Conservation (phyloP, 2,113 vertebrate genomes). For the Galeopterus variegatus region DNA sequence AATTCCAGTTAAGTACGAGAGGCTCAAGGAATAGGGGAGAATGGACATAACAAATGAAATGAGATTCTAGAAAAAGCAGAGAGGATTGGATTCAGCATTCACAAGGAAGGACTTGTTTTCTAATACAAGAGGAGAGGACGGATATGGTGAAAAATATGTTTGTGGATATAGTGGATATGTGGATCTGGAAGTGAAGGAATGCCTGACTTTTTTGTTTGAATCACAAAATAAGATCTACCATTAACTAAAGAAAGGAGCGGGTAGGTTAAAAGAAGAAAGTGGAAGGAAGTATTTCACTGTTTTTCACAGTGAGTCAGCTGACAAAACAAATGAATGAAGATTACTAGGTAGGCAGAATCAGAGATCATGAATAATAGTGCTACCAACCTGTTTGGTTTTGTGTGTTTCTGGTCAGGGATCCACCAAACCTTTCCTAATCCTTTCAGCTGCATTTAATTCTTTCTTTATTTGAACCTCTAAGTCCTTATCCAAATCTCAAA, state of each 20-base stretch:
- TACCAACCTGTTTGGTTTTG: background rate
- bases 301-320: constrained; percentile 1
- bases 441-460: constrained; percentile 6
- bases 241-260: constrained; percentile 13
- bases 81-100: background rate
- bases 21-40: background rate
- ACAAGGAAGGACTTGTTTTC: background rate
- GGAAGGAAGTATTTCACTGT: background rate
- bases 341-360: background rate
- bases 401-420: background rate
- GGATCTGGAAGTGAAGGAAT: background rate
- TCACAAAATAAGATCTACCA: constrained; percentile 6
- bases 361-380: background rate
- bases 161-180: background rate
- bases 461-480: constrained; percentile 6
- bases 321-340: constrained; percentile 13
- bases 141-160: background rate
- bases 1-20: background rate
- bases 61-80: background rate
- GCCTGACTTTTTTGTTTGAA: background rate
- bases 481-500: background rate
- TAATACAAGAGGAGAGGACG: background rate
- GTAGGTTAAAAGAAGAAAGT: background rate
- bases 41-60: background rate
- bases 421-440: background rate